Evolutionary conservation across 2,888 invertebrate species (phyloP).

Genomic region (Sphinx pinastri): DNA sequence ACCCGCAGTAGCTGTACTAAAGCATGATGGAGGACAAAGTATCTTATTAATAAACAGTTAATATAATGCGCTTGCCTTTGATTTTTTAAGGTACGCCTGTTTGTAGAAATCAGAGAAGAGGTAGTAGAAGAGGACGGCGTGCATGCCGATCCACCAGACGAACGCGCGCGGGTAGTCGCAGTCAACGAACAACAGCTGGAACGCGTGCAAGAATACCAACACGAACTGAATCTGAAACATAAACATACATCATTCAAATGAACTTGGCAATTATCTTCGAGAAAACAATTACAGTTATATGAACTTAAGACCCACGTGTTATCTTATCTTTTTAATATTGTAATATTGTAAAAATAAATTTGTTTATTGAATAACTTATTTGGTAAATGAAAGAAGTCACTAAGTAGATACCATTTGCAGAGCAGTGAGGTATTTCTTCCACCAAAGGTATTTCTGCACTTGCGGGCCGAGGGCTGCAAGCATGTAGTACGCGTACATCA

Average conservation of each 20-base stretch:
- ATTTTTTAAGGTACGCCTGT: conserved; percentile 86
- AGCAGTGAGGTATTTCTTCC: conserved; percentile 96
- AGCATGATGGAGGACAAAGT: too few species aligned
- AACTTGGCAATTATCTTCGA: neutral
- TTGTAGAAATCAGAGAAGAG: conserved; percentile 97
- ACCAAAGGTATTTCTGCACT: conserved; percentile 95
- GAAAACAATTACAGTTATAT: neutral
- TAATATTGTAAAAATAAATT: neutral
- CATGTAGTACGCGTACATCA: conserved; percentile 97
- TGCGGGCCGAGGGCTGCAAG: conserved; percentile 94
- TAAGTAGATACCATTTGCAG: conserved; percentile 90
- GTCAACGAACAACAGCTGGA: conserved; percentile 93
- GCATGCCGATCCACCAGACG: conserved; percentile 95
- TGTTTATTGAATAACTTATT: neutral
- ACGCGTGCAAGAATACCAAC: conserved; percentile 93
- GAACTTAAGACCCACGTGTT: neutral
- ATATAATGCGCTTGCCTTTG: conserved; percentile 43
- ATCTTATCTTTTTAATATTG: neutral
- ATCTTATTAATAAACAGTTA: neutral
- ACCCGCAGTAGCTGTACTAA: too few species aligned
- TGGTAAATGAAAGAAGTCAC: neutral
- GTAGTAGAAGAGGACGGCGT: conserved; percentile 96
- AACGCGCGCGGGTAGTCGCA: conserved; percentile 96
- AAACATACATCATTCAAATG: conserved; percentile 29
- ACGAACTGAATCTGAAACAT: conserved; percentile 91